Evolutionary conservation across 2,113 vertebrate species (phyloP).

Genomic region (Amphilophus citrinellus): DNA sequence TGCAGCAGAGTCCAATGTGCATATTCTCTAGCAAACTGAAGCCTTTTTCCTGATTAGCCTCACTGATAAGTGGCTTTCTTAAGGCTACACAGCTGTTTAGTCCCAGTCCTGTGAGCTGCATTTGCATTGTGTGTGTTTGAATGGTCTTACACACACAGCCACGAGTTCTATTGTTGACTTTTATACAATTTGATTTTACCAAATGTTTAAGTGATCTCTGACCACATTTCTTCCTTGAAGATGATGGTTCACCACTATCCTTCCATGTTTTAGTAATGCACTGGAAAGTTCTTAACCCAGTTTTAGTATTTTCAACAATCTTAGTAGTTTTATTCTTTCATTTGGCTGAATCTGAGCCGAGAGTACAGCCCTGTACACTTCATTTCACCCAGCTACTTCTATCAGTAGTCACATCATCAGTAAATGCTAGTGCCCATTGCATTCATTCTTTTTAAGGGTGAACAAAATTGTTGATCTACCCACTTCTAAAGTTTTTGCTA

Average conservation of each 20-base stretch:
- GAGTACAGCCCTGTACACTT: not conserved
- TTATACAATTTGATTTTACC: not conserved
- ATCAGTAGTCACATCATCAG: not conserved
- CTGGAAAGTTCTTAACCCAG: not conserved
- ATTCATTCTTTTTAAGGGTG: too few relatives aligned
- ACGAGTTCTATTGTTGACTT: too few relatives aligned
- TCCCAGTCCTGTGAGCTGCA: too few relatives aligned
- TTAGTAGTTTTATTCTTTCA: not conserved
- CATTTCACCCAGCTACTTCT: not conserved
- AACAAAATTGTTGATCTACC: too few relatives aligned
- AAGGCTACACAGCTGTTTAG: not conserved
- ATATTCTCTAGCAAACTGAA: too few relatives aligned
- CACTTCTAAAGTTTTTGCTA: not conserved
- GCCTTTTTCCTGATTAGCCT: too few relatives aligned
- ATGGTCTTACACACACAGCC: not conserved
- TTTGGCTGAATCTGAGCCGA: not conserved
- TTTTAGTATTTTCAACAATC: not conserved
- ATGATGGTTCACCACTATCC: not conserved
- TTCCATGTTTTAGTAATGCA: not conserved
- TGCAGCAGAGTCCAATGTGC: too few relatives aligned
- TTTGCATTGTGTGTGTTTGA: fast-evolving
- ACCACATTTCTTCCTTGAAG: not conserved
- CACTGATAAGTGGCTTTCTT: not conserved
- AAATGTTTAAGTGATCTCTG: not conserved
- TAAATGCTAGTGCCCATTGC: not conserved